phyloP scores from a whole-genome alignment of 2,888 invertebrate species.

The Phorcus lineatus region DNA sequence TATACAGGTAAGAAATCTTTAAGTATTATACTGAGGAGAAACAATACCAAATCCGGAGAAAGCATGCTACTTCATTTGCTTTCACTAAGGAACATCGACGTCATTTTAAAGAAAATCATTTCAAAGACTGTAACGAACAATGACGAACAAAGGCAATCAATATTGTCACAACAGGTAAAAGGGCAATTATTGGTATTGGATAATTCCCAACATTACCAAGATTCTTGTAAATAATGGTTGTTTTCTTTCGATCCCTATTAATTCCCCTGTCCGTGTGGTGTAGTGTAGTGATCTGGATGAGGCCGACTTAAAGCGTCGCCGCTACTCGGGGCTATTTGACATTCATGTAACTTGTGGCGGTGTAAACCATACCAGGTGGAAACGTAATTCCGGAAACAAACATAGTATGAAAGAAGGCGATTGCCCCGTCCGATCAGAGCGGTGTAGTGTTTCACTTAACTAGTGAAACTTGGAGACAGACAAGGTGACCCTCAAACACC shows the following conservation, averaged over 20 bases:
- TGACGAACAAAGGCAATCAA: too few species aligned
- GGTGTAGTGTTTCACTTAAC: background rate
- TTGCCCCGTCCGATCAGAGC: background rate
- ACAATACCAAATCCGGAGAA: too few species aligned
- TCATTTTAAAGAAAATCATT: too few species aligned
- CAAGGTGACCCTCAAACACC: background rate
- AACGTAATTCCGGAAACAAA: conserved; percentile 11
- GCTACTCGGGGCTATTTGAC: background rate
- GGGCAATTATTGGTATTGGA: background rate
- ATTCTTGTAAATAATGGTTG: conserved; percentile 1
- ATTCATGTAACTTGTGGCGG: background rate
- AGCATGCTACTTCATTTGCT: too few species aligned
- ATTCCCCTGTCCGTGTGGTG: too few species aligned
- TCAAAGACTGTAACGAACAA: too few species aligned
- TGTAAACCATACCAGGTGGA: background rate
- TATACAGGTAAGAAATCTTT: too few species aligned
- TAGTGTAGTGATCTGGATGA: background rate
- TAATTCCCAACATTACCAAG: conserved; percentile 2
- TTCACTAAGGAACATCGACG: too few species aligned
- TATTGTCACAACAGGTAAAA: too few species aligned
- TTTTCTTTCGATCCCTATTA: conserved; percentile 6
- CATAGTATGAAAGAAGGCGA: background rate
- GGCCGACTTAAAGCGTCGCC: background rate
- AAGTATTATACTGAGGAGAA: too few species aligned
- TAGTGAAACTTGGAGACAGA: background rate